A percentile compares a stretch with the other conserved stretches of the same genome.
phyloP scores from a whole-genome alignment of 1,140 invertebrate genomes.

The Whitmania pigra region DNA sequence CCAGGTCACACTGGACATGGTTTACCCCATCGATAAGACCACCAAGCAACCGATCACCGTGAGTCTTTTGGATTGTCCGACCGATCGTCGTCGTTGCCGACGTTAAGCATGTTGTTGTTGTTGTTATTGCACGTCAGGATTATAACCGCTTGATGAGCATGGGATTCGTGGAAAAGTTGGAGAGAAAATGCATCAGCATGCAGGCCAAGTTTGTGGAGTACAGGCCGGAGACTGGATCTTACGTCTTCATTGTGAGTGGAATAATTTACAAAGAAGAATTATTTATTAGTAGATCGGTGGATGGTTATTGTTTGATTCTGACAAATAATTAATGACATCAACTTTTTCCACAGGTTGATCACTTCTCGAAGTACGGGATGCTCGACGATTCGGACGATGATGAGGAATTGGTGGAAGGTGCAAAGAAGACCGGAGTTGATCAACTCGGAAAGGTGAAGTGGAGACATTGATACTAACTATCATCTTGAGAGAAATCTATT shows the following conservation, averaged over 20 bases:
- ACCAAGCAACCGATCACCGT: conserved; percentile 64
- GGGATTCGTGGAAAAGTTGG: conserved; percentile 75
- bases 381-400: conserved; percentile 73
- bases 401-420: conserved; percentile 44
- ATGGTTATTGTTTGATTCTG: no score
- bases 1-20: conserved; percentile 75
- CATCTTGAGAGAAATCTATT: no score
- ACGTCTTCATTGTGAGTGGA: conserved; percentile 54
- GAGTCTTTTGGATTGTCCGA: neutral
- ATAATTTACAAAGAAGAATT: no score
- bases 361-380: conserved; percentile 91
- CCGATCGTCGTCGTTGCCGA: neutral
- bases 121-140: conserved; percentile 41
- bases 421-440: neutral
- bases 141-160: conserved; percentile 61
- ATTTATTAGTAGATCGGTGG: neutral
- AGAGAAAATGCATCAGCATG: conserved; percentile 68
- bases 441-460: no score
- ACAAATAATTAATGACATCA: neutral
- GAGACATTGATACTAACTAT: no score
- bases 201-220: conserved; percentile 86
- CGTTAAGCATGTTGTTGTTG: neutral
- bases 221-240: conserved; percentile 81
- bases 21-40: conserved; percentile 84
- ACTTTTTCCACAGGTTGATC: conserved; percentile 59